Percentiles rank a stretch among this genome's conserved stretches.
Conservation (phyloP, 2,797 vertebrate species). For the Pseudochaenichthys georgianus region DNA sequence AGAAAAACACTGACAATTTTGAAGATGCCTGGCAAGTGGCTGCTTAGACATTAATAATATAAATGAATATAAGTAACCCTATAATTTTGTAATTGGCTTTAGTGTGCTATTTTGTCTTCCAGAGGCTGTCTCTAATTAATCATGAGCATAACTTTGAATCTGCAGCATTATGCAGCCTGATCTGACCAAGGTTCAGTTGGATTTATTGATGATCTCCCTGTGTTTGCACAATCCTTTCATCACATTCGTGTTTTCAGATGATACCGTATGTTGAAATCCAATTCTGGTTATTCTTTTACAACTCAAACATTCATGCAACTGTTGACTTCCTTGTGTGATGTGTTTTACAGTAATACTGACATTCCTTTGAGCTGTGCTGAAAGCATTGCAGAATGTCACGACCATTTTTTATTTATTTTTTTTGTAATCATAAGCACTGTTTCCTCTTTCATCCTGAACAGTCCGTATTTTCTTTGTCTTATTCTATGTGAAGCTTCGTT, state of each 20-base stretch:
- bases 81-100: conserved; percentile 50
- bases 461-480: conserved; percentile 53
- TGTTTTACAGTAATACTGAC: conserved; percentile 36
- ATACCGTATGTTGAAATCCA: conserved; percentile 40
- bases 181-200: conserved; percentile 21
- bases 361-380: conserved; percentile 41
- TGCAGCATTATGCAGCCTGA: conserved; percentile 9
- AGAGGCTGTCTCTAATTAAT: conserved; percentile 56
- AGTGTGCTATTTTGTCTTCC: conserved; percentile 55
- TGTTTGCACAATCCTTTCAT: conserved; percentile 58
- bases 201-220: conserved; percentile 55
- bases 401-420: too few species aligned
- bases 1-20: conserved; percentile 55
- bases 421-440: conserved; percentile 21
- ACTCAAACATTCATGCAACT: conserved; percentile 35
- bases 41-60: conserved; percentile 73
- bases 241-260: conserved; percentile 36
- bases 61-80: conserved; percentile 60
- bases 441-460: conserved; percentile 55
- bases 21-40: conserved; percentile 57
- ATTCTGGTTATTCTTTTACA: conserved; percentile 45
- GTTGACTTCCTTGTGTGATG: conserved; percentile 22
- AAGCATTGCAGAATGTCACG: conserved; percentile 32
- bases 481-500: conserved; percentile 50
- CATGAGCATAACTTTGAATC: conserved; percentile 34